Evolutionary conservation across 1,140 invertebrate genomes (phyloP), one percentile per base, ranked within the genome.

Genomic region (Drosophila ercepeae): DNA sequence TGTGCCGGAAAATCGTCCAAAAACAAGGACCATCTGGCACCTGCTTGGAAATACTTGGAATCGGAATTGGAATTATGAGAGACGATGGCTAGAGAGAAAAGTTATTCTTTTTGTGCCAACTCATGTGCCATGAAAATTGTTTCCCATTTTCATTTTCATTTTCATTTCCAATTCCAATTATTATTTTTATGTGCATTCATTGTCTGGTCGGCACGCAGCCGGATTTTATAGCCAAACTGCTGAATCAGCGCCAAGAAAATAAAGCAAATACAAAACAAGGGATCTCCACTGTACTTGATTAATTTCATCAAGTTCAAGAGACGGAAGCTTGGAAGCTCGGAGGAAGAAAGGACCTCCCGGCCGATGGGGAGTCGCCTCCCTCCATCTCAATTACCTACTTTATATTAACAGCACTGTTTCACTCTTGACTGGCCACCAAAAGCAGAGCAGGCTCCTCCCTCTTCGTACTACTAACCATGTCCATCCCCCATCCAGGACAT

Each of bases 151-250:
- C 76, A 32, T 11, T 32, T 32, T n/a, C 29, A 32, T 81, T 88
- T 81, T 61, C 29, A 58, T 58, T 74, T 74, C 60, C 76, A 86
- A 81, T 81, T 81, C 82, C 81, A 86, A 86, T 86, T 88, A 86
- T 88, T 88, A 88, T 88, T 88, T 86, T 86, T 86, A 81, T 84
- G 81, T 84, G 63, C 72, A 88, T 77, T 86, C 82, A 86, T 88
- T 86, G 77, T 86, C 81, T 77, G 59, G 9, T n/a, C 34, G 18
- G 58, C 29, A 13, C 68, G 81, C 76, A 21, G 81, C 67, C 75
- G 79, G 81, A 68, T 65, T 82, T 84, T 86, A 88, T 82, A 67
- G 49, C 71, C 77, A 41, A 48, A 64, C 25, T 61, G 78, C 77
- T 82, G 83, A 86, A 50, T 88, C 82, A 89, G 83, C 82, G 42